Percentiles rank a stretch among this genome's conserved stretches.
Conservation (phyloP, 2,797 vertebrate genomes). For the Liparis tanakae region DNA sequence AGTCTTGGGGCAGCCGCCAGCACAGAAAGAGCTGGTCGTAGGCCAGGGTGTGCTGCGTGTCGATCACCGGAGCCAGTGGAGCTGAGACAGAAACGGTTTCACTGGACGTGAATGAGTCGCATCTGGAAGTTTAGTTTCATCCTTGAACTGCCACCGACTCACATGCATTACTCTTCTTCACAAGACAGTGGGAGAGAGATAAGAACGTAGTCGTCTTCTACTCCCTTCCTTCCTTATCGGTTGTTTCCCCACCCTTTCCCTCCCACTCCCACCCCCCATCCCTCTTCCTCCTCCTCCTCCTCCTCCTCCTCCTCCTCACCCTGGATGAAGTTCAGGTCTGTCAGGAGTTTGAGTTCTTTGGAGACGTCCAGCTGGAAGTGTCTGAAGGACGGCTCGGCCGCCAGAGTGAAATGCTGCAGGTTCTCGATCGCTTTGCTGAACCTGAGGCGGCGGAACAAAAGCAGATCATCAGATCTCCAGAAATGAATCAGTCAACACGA, state of each 20-base stretch:
- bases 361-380: constrained; percentile 95
- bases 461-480: background rate
- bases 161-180: constrained; percentile 1
- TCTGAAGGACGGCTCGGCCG: constrained; percentile 90
- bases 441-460: constrained; percentile 69
- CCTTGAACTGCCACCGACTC: background rate
- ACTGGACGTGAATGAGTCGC: background rate
- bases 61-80: constrained; percentile 93
- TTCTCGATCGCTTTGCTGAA: constrained; percentile 90
- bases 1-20: constrained; percentile 93
- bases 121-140: background rate
- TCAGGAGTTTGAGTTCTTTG: constrained; percentile 93
- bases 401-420: constrained; percentile 90
- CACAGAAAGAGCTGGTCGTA: constrained; percentile 97
- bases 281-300: constrained; percentile 36
- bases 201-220: background rate
- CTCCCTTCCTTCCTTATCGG: background rate
- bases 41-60: constrained; percentile 94
- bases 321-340: constrained; percentile 91
- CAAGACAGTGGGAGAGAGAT: background rate
- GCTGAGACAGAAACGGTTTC: constrained; percentile 73
- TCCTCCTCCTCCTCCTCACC: constrained; percentile 79
- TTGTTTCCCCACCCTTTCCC: constrained; percentile 63
- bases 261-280: background rate
- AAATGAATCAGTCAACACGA: background rate